These are phyloP conservation scores for Hypotaenidia philippensis DNA, from an alignment of 2,797 vertebrate genomes.

Conservation along the genomic window DNA sequence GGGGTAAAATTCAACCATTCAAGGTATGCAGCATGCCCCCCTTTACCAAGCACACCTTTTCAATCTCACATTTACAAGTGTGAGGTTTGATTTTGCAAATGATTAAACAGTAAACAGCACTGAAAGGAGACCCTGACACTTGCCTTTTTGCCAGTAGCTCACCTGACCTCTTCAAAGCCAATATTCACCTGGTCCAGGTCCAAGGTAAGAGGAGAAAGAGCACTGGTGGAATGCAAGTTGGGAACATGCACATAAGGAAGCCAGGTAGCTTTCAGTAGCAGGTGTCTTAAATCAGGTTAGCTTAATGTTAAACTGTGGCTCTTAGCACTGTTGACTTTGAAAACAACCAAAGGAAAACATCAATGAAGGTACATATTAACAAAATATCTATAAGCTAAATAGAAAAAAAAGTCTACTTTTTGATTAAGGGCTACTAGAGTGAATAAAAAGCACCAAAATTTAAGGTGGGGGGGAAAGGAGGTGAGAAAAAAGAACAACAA, in stretches of 20 bases:
- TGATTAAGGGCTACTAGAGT: background rate
- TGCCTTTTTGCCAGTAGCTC: background rate
- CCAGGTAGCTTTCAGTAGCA: background rate
- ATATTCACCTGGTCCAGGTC: background rate
- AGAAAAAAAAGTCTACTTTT: background rate
- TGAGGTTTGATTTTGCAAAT: background rate
- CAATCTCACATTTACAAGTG: rapidly evolving
- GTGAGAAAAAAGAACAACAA: background rate
- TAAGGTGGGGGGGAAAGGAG: rapidly evolving
- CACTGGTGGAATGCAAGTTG: background rate
- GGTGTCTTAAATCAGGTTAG: background rate
- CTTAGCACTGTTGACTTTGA: background rate
- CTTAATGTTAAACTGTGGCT: background rate
- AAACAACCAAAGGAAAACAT: background rate
- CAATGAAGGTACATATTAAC: background rate
- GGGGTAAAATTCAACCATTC: background rate
- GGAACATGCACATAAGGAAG: background rate
- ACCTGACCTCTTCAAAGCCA: background rate
- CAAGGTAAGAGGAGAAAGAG: background rate
- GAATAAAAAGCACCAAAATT: background rate
- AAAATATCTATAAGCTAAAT: background rate
- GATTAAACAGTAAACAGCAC: background rate
- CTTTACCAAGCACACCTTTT: background rate
- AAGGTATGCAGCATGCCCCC: background rate
- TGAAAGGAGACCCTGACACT: background rate